A percentile compares a stretch with the other conserved stretches of the same genome.
Evolutionary conservation across 2,888 invertebrate genomes (phyloP).

Genomic region (Erpobdella octoculata): DNA sequence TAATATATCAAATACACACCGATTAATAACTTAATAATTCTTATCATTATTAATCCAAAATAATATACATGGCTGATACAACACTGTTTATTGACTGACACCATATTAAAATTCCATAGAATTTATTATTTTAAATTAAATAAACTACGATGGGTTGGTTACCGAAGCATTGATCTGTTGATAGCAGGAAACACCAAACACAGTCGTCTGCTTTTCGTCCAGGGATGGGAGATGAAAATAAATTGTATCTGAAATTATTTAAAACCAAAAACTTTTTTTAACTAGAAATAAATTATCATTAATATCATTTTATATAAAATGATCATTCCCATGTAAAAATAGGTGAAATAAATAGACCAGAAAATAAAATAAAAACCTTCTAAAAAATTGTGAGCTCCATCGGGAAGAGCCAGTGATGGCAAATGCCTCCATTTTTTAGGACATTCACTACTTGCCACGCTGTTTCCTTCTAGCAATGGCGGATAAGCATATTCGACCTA

Average conservation of each 20-base stretch:
- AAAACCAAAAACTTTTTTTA: not conserved
- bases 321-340: too few relatives aligned
- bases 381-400: constrained; percentile 92
- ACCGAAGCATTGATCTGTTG: constrained; percentile 83
- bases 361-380: constrained; percentile 54
- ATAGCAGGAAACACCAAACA: constrained; percentile 94
- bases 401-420: constrained; percentile 90
- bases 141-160: too few relatives aligned
- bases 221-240: constrained; percentile 89
- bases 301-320: too few relatives aligned
- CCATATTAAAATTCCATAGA: too few relatives aligned
- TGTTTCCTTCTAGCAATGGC: constrained; percentile 66
- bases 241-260: constrained; percentile 66
- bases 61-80: too few relatives aligned
- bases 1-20: too few relatives aligned
- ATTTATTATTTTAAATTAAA: too few relatives aligned
- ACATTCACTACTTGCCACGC: constrained; percentile 65
- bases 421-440: constrained; percentile 88
- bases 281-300: not conserved
- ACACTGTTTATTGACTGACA: too few relatives aligned
- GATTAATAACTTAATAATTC: too few relatives aligned
- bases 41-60: too few relatives aligned
- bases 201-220: constrained; percentile 60
- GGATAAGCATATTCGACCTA: constrained; percentile 76
- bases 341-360: not conserved